Conservation (phyloP, 2,113 vertebrate species). For the Ivindomyrus marchei region DNA sequence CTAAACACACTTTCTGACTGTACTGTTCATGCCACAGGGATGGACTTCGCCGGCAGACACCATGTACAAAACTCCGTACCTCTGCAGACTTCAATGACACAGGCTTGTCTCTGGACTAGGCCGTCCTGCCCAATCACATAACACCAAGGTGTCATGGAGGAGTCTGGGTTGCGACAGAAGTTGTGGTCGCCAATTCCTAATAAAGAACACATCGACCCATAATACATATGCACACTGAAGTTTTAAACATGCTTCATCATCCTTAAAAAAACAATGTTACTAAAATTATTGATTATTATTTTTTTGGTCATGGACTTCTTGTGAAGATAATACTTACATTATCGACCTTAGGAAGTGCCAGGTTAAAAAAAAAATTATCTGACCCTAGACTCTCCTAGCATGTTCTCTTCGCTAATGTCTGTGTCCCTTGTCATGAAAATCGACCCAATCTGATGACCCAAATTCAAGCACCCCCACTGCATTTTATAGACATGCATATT, state of each 20-base stretch:
- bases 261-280: neutral
- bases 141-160: slow-evolving; percentile 56
- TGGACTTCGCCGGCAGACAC: neutral
- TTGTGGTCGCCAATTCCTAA: slow-evolving; percentile 48
- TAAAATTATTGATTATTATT: neutral
- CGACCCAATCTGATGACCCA: neutral
- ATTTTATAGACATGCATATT: neutral
- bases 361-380: neutral
- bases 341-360: neutral
- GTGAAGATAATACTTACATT: neutral
- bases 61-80: slow-evolving; percentile 36
- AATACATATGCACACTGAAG: neutral
- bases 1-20: neutral
- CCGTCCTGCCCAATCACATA: slow-evolving; percentile 42
- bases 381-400: neutral
- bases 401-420: neutral
- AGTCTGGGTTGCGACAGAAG: slow-evolving; percentile 61
- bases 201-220: neutral
- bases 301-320: neutral
- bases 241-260: neutral
- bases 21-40: neutral
- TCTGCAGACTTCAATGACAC: slow-evolving; percentile 48
- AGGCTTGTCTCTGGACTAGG: slow-evolving; percentile 44
- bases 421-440: neutral
- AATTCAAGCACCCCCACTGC: neutral